Percentiles rank a stretch among this genome's conserved stretches.
Evolutionary conservation across 30 jellyfish, hydroid and myxozoan species (phyloP).

Genomic region (Catostylus mosaicus): DNA sequence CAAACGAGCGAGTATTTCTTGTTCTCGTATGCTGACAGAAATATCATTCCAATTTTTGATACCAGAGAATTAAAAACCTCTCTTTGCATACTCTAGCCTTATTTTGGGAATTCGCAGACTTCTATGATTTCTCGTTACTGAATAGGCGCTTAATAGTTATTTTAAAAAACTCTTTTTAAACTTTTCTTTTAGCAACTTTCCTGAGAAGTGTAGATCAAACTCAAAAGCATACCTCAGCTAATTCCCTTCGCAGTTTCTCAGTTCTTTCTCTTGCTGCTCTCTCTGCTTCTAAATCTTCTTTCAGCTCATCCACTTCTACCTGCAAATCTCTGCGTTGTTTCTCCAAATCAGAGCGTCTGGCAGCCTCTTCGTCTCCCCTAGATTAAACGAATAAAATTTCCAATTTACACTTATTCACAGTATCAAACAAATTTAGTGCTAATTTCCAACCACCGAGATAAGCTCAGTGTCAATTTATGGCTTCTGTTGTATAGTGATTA

Average conservation of each 20-base stretch:
- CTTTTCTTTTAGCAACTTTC: too few relatives aligned
- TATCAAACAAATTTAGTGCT: too few relatives aligned
- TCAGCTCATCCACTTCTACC: slow-evolving; percentile 89
- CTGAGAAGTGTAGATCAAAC: not conserved
- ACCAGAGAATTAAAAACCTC: not conserved
- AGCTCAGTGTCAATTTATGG: too few relatives aligned
- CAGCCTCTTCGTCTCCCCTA: slow-evolving; percentile 95
- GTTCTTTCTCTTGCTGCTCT: slow-evolving; percentile 79
- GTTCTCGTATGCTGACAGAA: not conserved
- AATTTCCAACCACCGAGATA: too few relatives aligned
- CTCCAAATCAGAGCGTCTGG: slow-evolving; percentile 87
- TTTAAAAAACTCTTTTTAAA: too few relatives aligned
- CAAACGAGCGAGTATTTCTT: too few relatives aligned
- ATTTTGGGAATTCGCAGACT: not conserved
- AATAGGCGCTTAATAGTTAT: not conserved
- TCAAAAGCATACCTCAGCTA: slow-evolving; percentile 71
- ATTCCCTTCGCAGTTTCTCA: slow-evolving; percentile 91
- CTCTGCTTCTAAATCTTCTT: slow-evolving; percentile 94
- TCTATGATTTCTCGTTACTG: not conserved
- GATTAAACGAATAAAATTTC: too few relatives aligned
- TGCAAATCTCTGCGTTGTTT: slow-evolving; percentile 90
- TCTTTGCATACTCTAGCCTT: not conserved
- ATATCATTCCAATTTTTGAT: not conserved
- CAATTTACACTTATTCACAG: too few relatives aligned
- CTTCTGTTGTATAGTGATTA: too few relatives aligned